Conservation (phyloP, 2,113 vertebrate species). For the Camelus bactrianus region DNA sequence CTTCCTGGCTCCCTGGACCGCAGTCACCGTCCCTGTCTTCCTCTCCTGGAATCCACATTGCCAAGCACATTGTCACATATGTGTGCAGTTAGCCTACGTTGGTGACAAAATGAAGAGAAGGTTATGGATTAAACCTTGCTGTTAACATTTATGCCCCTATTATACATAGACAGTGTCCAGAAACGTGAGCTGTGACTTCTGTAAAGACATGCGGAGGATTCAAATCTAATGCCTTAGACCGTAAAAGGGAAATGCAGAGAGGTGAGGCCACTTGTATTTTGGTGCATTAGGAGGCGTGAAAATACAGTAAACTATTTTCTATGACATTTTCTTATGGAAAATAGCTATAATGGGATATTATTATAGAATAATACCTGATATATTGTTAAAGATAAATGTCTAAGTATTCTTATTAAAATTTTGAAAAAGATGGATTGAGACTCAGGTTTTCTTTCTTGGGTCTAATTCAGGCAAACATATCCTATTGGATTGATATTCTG, state of each 20-base stretch:
- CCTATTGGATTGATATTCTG: not conserved
- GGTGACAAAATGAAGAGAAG: not conserved
- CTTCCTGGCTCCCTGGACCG: not conserved
- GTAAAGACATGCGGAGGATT: not conserved
- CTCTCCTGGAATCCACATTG: not conserved
- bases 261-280: not conserved
- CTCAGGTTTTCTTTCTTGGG: not conserved
- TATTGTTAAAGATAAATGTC: not conserved
- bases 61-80: not conserved
- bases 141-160: not conserved
- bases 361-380: too few relatives aligned
- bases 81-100: not conserved
- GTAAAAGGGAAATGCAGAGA: not conserved
- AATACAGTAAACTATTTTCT: not conserved
- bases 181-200: not conserved
- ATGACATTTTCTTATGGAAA: too few relatives aligned
- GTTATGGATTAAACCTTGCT: not conserved
- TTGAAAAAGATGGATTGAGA: not conserved
- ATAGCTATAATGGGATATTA: too few relatives aligned
- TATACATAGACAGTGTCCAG: not conserved
- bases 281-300: not conserved
- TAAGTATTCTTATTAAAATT: not conserved
- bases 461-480: not conserved
- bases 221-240: not conserved
- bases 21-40: not conserved